Evolutionary conservation across 1,140 invertebrate genomes (phyloP), one percentile per base, ranked within the genome.

Genomic region (honey bee (Apis mellifera)): DNA sequence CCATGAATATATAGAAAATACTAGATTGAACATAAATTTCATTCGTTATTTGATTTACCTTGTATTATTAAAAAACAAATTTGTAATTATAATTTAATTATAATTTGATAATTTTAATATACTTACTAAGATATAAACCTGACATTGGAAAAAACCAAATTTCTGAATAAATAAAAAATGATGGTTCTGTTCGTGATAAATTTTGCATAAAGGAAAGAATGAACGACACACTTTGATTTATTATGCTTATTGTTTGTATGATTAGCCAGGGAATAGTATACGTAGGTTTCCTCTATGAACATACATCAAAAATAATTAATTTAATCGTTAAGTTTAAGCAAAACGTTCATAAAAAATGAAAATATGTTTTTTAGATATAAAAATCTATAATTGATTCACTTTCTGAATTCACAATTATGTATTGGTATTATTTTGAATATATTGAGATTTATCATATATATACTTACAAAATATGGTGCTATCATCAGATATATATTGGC

Each of bases 261-360:
- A 92, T 93, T 73, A 94, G 91, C 93, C 93, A 94, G 65, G 92
- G 92, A 65, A 92, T 62, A 74, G 90, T 88, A 71, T 89, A 92
- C 32, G 82, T 85, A 26, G 91, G 84, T 79, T 90, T 92, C 85
- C 89, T 93, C 93, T 94, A 86, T 50, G 89, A 90, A 89, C 59
- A 80, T 88, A 88, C 55, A 64, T 86, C 83, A 80, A 88, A 88
- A 86, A 87, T 87, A 87, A 77, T n/a, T 73, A 48, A 74, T 42
- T 42, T 42, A 62, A 62, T 87, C 60, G 87, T 88, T 85, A 80
- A 75, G 86, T 81, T 85, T 59, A 59, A 78, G 78, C 86, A 79
- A 87, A 84, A 8, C 5, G 84, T 54, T 85, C 50, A 64, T 88
- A 88, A 86, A 86, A 87, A 86, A 79, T 65, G 57, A 74, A 88